Percentiles rank a stretch among this genome's conserved stretches.
Conservation (phyloP, 92 coral and sea anemone genomes). For the Virgularia gustaviana region DNA sequence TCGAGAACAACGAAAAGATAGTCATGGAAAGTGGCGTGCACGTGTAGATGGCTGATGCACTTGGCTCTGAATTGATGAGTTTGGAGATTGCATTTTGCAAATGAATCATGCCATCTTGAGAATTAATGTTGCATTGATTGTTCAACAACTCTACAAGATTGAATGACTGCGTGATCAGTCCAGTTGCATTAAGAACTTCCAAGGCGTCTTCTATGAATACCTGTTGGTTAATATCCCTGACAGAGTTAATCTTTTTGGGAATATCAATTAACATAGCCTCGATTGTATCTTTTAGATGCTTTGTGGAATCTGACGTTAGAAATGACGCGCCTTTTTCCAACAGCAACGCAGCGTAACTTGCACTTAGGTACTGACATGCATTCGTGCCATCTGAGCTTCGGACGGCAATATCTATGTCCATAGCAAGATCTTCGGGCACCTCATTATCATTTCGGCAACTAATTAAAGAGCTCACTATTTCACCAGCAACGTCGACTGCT, state of each 20-base stretch:
- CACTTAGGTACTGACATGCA: slow-evolving; percentile 7
- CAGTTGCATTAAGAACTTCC: not conserved
- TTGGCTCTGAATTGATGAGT: too few relatives aligned
- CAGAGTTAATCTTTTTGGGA: not conserved
- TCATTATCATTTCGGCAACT: not conserved
- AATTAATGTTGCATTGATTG: not conserved
- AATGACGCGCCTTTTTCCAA: too few relatives aligned
- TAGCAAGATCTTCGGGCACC: not conserved
- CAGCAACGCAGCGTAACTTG: not conserved
- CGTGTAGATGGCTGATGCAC: too few relatives aligned
- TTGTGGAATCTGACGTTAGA: too few relatives aligned
- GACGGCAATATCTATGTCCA: not conserved
- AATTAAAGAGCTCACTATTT: not conserved
- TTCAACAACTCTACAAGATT: not conserved
- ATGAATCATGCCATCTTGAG: not conserved
- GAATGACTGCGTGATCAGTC: not conserved
- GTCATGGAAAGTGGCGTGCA: too few relatives aligned
- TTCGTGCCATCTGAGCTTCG: not conserved
- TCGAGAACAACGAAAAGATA: too few relatives aligned
- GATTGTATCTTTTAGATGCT: too few relatives aligned
- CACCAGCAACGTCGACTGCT: not conserved
- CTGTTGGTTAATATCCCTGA: slow-evolving; percentile 8
- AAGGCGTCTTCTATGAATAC: slow-evolving; percentile 4
- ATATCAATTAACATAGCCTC: not conserved
- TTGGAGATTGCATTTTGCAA: too few relatives aligned